Percentiles rank a stretch among this genome's conserved stretches.
phyloP scores from a whole-genome alignment of 2,113 vertebrate species.

The Pelvicachromis taeniatus region DNA sequence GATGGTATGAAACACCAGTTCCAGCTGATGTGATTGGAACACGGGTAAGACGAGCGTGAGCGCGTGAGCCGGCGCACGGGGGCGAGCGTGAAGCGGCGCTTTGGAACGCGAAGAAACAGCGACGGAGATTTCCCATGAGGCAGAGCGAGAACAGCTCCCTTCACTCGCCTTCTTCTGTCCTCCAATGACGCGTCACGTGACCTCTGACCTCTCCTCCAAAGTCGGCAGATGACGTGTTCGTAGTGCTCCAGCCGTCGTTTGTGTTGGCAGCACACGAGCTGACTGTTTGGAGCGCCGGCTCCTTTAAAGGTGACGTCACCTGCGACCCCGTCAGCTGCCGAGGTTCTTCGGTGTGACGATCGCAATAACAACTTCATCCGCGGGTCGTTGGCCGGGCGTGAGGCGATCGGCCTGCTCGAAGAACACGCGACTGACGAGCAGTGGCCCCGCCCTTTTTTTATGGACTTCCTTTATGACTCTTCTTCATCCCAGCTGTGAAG shows the following conservation, averaged over 20 bases:
- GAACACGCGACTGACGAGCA: not conserved
- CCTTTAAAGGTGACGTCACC: not conserved
- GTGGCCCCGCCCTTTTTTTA: not conserved
- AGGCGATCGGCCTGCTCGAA: not conserved
- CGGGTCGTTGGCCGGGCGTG: not conserved
- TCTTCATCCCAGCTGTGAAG: not conserved
- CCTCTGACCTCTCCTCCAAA: not conserved
- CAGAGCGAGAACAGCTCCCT: not conserved
- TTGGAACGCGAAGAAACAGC: too few relatives aligned
- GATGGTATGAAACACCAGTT: not conserved
- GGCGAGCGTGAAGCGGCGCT: not conserved
- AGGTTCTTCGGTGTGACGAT: not conserved
- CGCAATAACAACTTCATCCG: not conserved
- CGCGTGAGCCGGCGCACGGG: not conserved
- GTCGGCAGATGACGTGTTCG: not conserved
- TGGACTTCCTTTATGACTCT: too few relatives aligned
- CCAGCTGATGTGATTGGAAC: not conserved
- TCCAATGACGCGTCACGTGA: not conserved
- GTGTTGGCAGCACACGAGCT: not conserved
- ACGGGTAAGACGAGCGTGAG: not conserved
- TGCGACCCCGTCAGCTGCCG: not conserved
- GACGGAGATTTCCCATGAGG: not conserved
- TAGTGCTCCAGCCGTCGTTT: accelerated
- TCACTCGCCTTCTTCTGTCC: not conserved
- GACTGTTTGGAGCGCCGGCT: not conserved